Percentiles rank a stretch among this genome's conserved stretches.
Conservation (phyloP, 2,888 invertebrate genomes). For the Pyrgus malvae region DNA sequence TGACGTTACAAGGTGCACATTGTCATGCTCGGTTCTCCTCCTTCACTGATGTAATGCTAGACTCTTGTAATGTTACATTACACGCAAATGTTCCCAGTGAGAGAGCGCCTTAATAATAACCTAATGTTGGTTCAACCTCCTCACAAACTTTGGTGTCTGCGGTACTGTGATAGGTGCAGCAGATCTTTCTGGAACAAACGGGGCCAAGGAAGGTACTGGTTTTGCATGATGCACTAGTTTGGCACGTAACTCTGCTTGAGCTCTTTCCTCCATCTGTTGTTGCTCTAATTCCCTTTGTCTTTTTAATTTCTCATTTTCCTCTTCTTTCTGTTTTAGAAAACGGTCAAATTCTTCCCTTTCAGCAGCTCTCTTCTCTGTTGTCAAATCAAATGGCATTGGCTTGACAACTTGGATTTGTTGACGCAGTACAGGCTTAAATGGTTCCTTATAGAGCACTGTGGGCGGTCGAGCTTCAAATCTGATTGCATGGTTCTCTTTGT, state of each 20-base stretch:
- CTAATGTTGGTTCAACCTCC: slow-evolving; percentile 54
- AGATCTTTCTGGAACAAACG: slow-evolving; percentile 77
- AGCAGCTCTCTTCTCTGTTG: slow-evolving; percentile 83
- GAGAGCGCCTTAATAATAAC: neutral
- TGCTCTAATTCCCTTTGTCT: slow-evolving; percentile 60
- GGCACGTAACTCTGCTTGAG: slow-evolving; percentile 76
- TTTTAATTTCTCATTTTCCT: slow-evolving; percentile 68
- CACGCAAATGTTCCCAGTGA: too few relatives aligned
- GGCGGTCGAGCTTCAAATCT: slow-evolving; percentile 85
- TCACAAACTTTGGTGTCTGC: slow-evolving; percentile 82
- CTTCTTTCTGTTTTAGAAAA: slow-evolving; percentile 75
- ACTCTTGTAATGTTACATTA: too few relatives aligned
- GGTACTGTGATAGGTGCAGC: slow-evolving; percentile 82
- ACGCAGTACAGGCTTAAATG: slow-evolving; percentile 84
- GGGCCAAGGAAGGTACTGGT: slow-evolving; percentile 79
- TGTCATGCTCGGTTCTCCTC: too few relatives aligned
- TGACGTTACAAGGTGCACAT: too few relatives aligned
- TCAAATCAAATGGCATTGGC: slow-evolving; percentile 81
- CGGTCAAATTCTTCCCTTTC: slow-evolving; percentile 84
- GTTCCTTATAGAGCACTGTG: slow-evolving; percentile 83
- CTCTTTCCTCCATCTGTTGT: slow-evolving; percentile 72
- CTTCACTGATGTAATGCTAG: too few relatives aligned
- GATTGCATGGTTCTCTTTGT: slow-evolving; percentile 61
- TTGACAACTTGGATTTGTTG: slow-evolving; percentile 65
- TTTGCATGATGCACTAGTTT: slow-evolving; percentile 83